Evolutionary conservation across 2,888 invertebrate species (phyloP).

Genomic region (Ophion slaviceki): DNA sequence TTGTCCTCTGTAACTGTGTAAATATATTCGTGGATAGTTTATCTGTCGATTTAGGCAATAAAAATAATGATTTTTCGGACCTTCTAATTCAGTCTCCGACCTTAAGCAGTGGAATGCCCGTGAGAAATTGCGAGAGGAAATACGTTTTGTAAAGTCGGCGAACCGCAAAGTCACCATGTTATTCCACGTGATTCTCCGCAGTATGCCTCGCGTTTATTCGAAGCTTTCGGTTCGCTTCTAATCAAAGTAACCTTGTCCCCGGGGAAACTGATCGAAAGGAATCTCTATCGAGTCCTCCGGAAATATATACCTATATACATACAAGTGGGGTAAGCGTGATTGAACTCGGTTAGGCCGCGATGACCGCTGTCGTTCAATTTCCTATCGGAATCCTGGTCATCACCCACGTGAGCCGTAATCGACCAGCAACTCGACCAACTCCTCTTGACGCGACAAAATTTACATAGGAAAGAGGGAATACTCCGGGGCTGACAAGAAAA

Average conservation of each 20-base stretch:
- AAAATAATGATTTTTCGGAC: no score
- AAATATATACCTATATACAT: background rate
- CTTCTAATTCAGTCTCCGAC: no score
- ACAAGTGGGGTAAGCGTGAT: constrained; percentile 9
- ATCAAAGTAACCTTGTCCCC: constrained; percentile 40
- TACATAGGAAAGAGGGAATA: background rate
- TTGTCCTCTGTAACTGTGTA: no score
- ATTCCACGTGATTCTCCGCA: constrained; percentile 11
- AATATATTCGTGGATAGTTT: no score
- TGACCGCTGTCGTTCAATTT: constrained; percentile 38
- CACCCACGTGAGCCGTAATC: background rate
- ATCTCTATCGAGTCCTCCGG: background rate
- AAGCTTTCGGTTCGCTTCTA: constrained; percentile 37
- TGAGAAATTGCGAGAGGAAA: constrained; percentile 1
- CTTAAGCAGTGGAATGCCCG: constrained; percentile 1
- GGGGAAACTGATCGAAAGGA: constrained; percentile 5
- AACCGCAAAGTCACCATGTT: constrained; percentile 23
- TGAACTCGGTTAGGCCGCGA: constrained; percentile 12
- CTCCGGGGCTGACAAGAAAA: background rate
- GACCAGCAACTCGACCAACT: constrained; percentile 7
- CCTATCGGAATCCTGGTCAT: constrained; percentile 19
- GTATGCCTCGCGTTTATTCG: constrained; percentile 24
- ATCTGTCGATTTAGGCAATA: no score
- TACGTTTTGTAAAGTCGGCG: constrained; percentile 15
- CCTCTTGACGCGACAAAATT: background rate